Conservation (phyloP, 2,113 vertebrate species). For the Mus spicilegus region DNA sequence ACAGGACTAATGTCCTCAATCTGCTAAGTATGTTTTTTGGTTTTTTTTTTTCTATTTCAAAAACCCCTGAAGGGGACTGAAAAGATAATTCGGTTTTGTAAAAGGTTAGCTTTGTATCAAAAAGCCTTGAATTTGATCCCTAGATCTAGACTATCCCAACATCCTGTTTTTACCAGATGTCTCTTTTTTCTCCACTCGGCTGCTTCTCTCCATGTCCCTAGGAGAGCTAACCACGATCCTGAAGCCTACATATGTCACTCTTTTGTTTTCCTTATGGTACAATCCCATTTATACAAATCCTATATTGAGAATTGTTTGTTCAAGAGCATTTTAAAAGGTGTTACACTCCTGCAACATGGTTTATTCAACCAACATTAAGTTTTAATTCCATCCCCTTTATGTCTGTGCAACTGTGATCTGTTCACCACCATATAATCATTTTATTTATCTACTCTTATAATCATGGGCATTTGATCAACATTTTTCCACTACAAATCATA, state of each 20-base stretch:
- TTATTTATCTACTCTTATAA: neutral
- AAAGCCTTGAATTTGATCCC: neutral
- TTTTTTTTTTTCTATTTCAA: neutral
- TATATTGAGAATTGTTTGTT: neutral
- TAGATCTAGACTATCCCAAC: neutral
- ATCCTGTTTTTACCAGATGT: neutral
- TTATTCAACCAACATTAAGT: neutral
- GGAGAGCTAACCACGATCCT: neutral
- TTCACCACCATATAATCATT: neutral
- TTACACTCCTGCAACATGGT: neutral
- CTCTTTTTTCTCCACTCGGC: neutral
- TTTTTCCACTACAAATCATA: slow-evolving; percentile 26
- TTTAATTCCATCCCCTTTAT: neutral
- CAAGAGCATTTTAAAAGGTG: neutral
- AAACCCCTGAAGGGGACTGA: neutral
- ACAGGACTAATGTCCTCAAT: neutral
- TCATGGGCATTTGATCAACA: neutral
- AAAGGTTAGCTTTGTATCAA: neutral
- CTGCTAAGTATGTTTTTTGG: neutral
- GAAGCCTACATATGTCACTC: neutral
- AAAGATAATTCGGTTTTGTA: too few relatives aligned
- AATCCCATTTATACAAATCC: neutral
- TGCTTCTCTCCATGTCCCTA: neutral
- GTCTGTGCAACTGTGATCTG: neutral
- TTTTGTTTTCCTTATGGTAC: neutral